Evolutionary conservation across 1,140 invertebrate genomes (phyloP), one percentile per base, ranked within the genome.

Genomic region (Pachyrhynchus sulphureomaculatus): DNA sequence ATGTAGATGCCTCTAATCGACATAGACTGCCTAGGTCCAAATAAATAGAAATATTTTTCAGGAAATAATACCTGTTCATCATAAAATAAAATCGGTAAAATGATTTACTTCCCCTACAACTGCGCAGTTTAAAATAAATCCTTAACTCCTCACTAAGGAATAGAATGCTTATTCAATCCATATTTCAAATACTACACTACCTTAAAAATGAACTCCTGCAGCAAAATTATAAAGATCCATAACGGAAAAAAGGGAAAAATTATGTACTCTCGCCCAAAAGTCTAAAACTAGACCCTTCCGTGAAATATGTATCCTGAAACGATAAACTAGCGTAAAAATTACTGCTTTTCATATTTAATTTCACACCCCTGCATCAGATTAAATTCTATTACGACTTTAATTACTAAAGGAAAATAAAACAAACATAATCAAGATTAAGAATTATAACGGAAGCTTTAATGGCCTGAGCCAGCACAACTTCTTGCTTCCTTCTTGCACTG

Each of bases 341-440:
- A 47, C 44, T 21, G 26, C 23, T 47, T 26, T 34, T 53, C 33
- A 57, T 57, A 47, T 47, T 48, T 47, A 57, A 57, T 57, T 47
- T 57, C n/a, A 37, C 54, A 47, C 42, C 26, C 42, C 18, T 37
- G n/a, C 54, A 24, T 57, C 54, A 57, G 54, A 47, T 57, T 47
- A 57, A 57, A 57, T 57, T 57, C 54, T 48, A 57, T 57, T 57
- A 47, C 42, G 32, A 47, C 15, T 48, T 57, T 57, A 57, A 57
- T 57, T 57, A 24, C 44, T 15, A 26, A 36, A 48, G 54, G 54
- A 42, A 55, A 57, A 57, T 57, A 48, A 57, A 57, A 57, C 44
- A 57, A 57, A 48, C 54, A 57, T 57, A 48, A 57, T 57, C 54
- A 57, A 57, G 44, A 57, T 57, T 15, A 23, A 8, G 44, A 57